phyloP scores from a whole-genome alignment of 2,797 vertebrate genomes.

The Aeoliscus strigatus region DNA sequence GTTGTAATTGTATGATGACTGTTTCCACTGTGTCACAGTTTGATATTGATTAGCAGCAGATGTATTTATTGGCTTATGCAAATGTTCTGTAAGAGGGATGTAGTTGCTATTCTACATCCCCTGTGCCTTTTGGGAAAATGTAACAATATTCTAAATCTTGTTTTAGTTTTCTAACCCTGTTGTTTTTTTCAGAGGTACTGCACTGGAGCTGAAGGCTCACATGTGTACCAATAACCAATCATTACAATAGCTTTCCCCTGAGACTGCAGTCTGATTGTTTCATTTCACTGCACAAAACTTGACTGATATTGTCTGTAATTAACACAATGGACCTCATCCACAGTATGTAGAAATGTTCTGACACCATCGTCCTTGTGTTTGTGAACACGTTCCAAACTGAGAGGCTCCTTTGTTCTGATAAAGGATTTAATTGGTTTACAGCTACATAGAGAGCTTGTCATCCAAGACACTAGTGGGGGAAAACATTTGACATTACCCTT shows the following conservation, averaged over 20 bases:
- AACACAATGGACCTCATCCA: no score
- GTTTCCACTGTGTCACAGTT: constrained; percentile 44
- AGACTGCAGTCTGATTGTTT: constrained; percentile 24
- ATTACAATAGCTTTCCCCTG: constrained; percentile 55
- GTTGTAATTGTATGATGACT: constrained; percentile 63
- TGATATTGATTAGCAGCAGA: constrained; percentile 63
- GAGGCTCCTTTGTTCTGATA: no score
- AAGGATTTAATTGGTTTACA: no score
- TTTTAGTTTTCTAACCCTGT: constrained; percentile 38
- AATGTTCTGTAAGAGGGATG: constrained; percentile 53
- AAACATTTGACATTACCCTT: no score
- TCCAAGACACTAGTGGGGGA: no score
- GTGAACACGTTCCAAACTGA: no score
- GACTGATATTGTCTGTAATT: not conserved
- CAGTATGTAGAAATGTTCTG: no score
- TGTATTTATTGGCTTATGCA: constrained; percentile 75
- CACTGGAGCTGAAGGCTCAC: constrained; percentile 47
- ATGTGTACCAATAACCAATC: constrained; percentile 49
- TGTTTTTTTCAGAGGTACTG: constrained; percentile 39
- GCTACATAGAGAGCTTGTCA: no score
- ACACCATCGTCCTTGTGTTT: no score
- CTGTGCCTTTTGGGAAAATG: constrained; percentile 68
- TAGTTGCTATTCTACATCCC: constrained; percentile 34
- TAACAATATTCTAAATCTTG: constrained; percentile 40
- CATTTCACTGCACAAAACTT: constrained; percentile 17